phyloP scores from a whole-genome alignment of 1,140 invertebrate species.

The Tetramorium alpestre region DNA sequence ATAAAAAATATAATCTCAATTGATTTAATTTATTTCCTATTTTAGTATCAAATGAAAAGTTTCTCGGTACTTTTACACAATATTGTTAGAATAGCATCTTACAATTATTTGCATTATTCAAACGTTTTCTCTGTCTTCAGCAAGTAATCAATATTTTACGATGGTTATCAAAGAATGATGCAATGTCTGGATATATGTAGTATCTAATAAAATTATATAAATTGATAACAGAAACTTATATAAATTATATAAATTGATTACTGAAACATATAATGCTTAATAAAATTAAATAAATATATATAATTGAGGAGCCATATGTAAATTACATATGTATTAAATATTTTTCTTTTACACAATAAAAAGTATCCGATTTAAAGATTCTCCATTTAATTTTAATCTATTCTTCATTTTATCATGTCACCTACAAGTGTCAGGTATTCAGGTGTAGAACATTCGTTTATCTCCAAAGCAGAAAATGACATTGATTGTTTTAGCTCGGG shows the following conservation, averaged over 20 bases:
- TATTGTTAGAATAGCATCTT: not conserved
- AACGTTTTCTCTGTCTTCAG: not conserved
- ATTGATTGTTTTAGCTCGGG: constrained; percentile 22
- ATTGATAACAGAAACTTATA: not conserved
- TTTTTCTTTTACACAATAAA: not conserved
- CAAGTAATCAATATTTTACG: not conserved
- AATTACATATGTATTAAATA: not conserved
- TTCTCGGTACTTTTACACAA: not conserved
- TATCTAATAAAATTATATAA: not conserved
- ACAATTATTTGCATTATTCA: not conserved
- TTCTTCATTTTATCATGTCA: not conserved
- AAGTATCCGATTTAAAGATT: not conserved
- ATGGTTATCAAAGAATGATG: not conserved
- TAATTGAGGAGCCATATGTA: not conserved
- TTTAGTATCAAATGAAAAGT: not conserved
- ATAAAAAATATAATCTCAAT: not conserved
- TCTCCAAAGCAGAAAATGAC: not conserved
- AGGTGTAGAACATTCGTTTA: not conserved
- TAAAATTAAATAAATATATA: not conserved
- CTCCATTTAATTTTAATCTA: not conserved
- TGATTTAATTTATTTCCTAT: not conserved
- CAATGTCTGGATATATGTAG: not conserved
- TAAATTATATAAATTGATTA: not conserved
- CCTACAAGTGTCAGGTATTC: not conserved
- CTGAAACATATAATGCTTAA: not conserved